Base-by-base conservation (phyloP, 2,797 vertebrate genomes). In the Falco peregrinus region DNA sequence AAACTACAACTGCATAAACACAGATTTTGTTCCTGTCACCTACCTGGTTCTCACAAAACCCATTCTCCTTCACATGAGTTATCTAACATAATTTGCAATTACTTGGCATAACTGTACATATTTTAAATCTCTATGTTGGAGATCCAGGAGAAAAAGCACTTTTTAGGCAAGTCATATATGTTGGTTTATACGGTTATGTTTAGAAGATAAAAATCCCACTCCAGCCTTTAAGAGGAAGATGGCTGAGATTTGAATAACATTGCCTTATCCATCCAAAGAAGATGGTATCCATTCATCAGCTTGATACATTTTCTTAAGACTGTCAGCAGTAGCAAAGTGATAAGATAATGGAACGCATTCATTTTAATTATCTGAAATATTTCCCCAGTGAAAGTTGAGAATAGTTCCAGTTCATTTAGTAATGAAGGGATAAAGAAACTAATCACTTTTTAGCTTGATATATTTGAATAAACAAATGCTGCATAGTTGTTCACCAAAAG, bases 351-450 rank as follows among this genome's bases (percentile, higher is more conserved):
- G 37, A 91, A 83, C 60, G 28, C 5, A 74, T 68, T 89, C 19
- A 39, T 84, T 90, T 91, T 90, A 77, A 94, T 91, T 96, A 85
- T 73, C 39, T 59, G 16, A 19, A 92, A 33, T 76, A 89, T 80
- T 80, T 90, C 31, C n/a, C 39, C 25, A 71, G 24, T 54, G 69
- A 87, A 90, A 61, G n/a, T 4, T 91, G n/a, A 84, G 84, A 70
- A 65, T 54, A 59, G 16, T 50, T 90, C 29, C 33, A 61, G 29
- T 53, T 90, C 24, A 81, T 89, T 84, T 61, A 53, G 17, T 48
- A 57, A 85, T 35, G 22, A 94, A 88, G 3, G 19, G 29, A 53
- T 67, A 80, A 95, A 84, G 39, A 84, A 87, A 74, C 35, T 53
- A 35, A 88, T 75, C 13, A 54, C 11, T 67, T 92, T 65, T 59